Conservation (phyloP, 2,797 vertebrate species). For the Myotis vivesi region DNA sequence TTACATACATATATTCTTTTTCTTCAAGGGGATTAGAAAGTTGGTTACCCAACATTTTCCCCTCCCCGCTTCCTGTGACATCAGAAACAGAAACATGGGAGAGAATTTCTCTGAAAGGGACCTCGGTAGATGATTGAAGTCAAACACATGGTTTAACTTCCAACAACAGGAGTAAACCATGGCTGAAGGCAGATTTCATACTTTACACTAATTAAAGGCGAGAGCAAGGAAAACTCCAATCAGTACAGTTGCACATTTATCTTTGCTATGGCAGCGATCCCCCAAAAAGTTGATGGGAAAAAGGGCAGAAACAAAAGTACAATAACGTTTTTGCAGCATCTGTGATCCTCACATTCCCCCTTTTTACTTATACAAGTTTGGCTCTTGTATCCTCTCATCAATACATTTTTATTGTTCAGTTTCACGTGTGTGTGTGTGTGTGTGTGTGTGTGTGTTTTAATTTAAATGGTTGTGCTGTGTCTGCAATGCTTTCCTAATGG, state of each 20-base stretch:
- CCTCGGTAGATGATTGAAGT: background rate
- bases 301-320: background rate
- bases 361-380: background rate
- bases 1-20: background rate
- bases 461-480: background rate
- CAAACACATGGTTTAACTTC: background rate
- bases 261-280: background rate
- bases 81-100: background rate
- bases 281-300: background rate
- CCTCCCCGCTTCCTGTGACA: background rate
- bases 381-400: background rate
- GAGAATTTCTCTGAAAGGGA: background rate
- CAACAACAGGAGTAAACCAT: background rate
- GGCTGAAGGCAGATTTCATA: background rate
- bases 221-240: background rate
- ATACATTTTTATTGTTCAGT: background rate
- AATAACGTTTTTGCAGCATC: background rate
- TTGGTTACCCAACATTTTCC: background rate
- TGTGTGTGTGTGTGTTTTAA: too few species aligned
- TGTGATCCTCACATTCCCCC: too few species aligned
- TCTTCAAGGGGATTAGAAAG: background rate
- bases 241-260: background rate
- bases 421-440: rapidly evolving
- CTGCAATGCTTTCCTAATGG: background rate
- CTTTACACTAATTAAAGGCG: background rate